Conservation (phyloP, 2,888 invertebrate species). For the Lagria hirta region DNA sequence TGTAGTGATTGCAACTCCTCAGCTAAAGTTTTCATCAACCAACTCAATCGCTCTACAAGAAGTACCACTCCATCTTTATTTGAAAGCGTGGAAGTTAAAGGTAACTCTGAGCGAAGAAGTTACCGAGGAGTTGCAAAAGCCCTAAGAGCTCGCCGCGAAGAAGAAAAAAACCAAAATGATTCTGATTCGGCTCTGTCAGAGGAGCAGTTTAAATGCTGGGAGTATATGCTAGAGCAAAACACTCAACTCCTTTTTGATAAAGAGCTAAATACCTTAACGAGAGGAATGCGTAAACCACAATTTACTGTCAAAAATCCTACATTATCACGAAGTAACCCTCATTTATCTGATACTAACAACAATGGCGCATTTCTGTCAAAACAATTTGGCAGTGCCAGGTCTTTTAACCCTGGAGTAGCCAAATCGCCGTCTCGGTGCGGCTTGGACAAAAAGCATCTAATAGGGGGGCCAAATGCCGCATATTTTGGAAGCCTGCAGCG, state of each 20-base stretch:
- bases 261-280: constrained; percentile 77
- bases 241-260: constrained; percentile 86
- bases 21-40: constrained; percentile 52
- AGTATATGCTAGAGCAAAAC: constrained; percentile 89
- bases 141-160: constrained; percentile 65
- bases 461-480: constrained; percentile 81
- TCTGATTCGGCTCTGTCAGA: constrained; percentile 68
- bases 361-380: constrained; percentile 64
- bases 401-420: constrained; percentile 66
- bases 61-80: constrained; percentile 50
- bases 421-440: constrained; percentile 63
- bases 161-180: constrained; percentile 59
- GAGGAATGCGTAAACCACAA: constrained; percentile 59
- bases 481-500: constrained; percentile 85
- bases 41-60: constrained; percentile 47
- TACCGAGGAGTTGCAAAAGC: constrained; percentile 65
- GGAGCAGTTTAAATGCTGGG: constrained; percentile 91
- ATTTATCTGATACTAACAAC: constrained; percentile 56
- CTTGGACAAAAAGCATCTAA: constrained; percentile 61
- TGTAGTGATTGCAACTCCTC: constrained; percentile 55
- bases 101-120: constrained; percentile 58
- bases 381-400: constrained; percentile 78
- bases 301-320: constrained; percentile 60
- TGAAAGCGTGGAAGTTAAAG: constrained; percentile 55
- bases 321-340: constrained; percentile 72